Evolutionary conservation across 2,797 vertebrate species (phyloP).

Genomic region (Onychomys torridus): DNA sequence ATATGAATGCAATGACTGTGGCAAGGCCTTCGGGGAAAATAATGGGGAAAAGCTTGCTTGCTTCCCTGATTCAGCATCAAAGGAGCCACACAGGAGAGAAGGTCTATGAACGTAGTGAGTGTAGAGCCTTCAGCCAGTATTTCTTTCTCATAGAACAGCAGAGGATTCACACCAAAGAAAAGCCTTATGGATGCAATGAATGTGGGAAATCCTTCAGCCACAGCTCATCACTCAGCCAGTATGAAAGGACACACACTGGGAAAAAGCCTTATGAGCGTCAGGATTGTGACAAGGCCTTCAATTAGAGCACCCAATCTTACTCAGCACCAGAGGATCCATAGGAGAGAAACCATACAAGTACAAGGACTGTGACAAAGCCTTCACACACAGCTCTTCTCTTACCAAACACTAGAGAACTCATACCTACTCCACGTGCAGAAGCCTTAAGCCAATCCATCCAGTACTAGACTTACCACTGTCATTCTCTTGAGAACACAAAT

Average conservation of each 20-base stretch:
- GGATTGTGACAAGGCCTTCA: slow-evolving; percentile 35
- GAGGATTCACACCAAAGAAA: slow-evolving; percentile 64
- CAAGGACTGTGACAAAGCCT: slow-evolving; percentile 53
- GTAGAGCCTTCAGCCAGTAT: slow-evolving; percentile 69
- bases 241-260: slow-evolving; percentile 50
- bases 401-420: slow-evolving; percentile 67
- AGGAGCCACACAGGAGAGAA: slow-evolving; percentile 60
- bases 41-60: slow-evolving; percentile 29
- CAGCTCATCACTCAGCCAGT: slow-evolving; percentile 57
- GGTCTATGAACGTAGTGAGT: neutral
- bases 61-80: slow-evolving; percentile 57
- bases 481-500: neutral
- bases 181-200: neutral
- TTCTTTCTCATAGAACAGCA: slow-evolving; percentile 60
- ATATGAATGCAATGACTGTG: neutral
- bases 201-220: slow-evolving; percentile 66
- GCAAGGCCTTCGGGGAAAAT: slow-evolving; percentile 64
- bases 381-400: slow-evolving; percentile 59
- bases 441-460: neutral
- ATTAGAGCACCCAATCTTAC: slow-evolving; percentile 47
- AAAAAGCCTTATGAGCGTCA: slow-evolving; percentile 47
- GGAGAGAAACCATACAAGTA: slow-evolving; percentile 18
- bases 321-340: slow-evolving; percentile 47
- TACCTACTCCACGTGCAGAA: neutral
- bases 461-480: neutral